Evolutionary conservation across 2,888 invertebrate species (phyloP), one percentile per base, ranked within the genome.

Genomic region (Malthinus seriepunctatus): DNA sequence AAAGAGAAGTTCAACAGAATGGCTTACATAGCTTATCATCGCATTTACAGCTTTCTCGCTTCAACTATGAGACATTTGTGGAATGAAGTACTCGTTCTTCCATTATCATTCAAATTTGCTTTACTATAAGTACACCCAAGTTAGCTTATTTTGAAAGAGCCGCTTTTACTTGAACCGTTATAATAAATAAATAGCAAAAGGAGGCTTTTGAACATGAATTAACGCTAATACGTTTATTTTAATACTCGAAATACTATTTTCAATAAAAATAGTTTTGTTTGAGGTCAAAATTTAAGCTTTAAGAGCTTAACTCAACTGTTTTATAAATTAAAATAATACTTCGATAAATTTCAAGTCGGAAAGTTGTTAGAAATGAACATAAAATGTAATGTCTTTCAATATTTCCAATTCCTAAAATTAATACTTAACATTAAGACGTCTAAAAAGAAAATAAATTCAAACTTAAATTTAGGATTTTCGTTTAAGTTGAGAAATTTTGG

Each of bases 61-160:
- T 66, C 66, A 65, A 68, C 68, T 49, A 64, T 55, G 66, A 69
- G 67, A 70, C 71, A 68, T 69, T 69, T 63, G 63, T 64, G 64
- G 69, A 69, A 69, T 66, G 69, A 67, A 63, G 67, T 64, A 66
- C 63, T 67, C 68, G 67, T 69, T 71, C 70, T 71, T 69, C 72
- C 63, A 73, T 73, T 73, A 72, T 73, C 70, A 73, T 73, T 73
- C 71, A 73, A 72, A 73, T 73, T 69, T 64, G 66, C 62, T 67
- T 64, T 65, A 69, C 69, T 72, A 69, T 70, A 72, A 71, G 71
- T 71, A 67, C 66, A 69, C 67, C 56, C 51, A 64, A 67, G 63
- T 65, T 58, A 62, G 63, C 63, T 67, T 67, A 67, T 47, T 53
- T 58, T 51, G 50, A 57, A 62, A 56, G 60, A 62, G 56, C 32